A percentile compares a stretch with the other conserved stretches of the same genome.
phyloP scores from a whole-genome alignment of 1,140 invertebrate species.

The Drosophila albomicans region DNA sequence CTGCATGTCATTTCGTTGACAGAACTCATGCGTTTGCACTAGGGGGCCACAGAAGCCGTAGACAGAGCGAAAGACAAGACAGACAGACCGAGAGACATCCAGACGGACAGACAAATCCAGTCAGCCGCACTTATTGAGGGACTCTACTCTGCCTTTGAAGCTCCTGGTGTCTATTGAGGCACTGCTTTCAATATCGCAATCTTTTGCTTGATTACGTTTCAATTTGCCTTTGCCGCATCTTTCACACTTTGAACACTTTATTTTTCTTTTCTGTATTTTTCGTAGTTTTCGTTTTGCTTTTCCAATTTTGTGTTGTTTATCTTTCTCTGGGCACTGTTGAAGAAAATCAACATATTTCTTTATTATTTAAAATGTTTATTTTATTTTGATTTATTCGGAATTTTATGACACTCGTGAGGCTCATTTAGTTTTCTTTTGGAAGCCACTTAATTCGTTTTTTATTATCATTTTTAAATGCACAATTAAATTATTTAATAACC shows the following conservation, averaged over 20 bases:
- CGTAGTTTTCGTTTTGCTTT: constrained; percentile 11
- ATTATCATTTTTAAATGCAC: constrained; percentile 30
- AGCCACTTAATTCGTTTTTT: constrained; percentile 33
- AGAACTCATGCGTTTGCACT: constrained; percentile 70
- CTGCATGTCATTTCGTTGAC: constrained; percentile 82
- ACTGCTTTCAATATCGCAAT: constrained; percentile 43
- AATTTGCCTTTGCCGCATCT: constrained; percentile 61
- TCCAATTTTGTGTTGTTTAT: constrained; percentile 24
- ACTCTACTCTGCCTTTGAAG: constrained; percentile 55
- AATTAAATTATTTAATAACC: constrained; percentile 37
- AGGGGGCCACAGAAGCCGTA: constrained; percentile 31
- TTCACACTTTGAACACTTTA: constrained; percentile 61
- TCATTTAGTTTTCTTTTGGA: constrained; percentile 24
- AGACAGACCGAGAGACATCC: background rate
- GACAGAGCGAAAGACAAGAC: constrained; percentile 34
- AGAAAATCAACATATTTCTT: constrained; percentile 39
- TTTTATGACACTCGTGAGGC: constrained; percentile 33
- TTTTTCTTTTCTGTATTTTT: constrained; percentile 21
- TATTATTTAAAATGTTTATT: constrained; percentile 36
- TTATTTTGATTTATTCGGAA: constrained; percentile 38
- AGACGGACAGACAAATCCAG: background rate
- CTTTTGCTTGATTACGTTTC: constrained; percentile 80
- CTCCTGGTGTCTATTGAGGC: constrained; percentile 37
- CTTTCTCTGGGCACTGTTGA: constrained; percentile 55
- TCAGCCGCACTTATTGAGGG: constrained; percentile 24